Percentiles rank a stretch among this genome's conserved stretches.
Evolutionary conservation across 2,888 invertebrate genomes (phyloP).

Genomic region (Cheilosia scutellata): DNA sequence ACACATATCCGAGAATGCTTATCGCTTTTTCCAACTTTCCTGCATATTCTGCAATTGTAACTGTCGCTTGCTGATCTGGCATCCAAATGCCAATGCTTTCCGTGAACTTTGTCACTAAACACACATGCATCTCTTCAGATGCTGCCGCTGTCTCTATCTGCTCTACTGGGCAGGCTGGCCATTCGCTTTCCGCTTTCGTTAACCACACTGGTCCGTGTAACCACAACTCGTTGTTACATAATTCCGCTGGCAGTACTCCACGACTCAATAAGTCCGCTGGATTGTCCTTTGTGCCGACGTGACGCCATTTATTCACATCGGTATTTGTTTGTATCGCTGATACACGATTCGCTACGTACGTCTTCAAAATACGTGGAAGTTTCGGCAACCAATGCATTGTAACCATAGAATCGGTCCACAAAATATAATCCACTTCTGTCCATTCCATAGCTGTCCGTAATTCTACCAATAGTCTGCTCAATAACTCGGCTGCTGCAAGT

Average conservation of each 20-base stretch:
- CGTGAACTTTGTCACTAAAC: too few species aligned
- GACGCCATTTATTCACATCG: neutral
- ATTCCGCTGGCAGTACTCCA: neutral
- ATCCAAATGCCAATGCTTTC: slow-evolving; percentile 8
- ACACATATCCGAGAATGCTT: slow-evolving; percentile 6
- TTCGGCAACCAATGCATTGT: slow-evolving; percentile 19
- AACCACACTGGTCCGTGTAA: slow-evolving; percentile 13
- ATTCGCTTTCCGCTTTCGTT: neutral
- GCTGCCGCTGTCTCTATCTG: neutral
- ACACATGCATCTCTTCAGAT: neutral
- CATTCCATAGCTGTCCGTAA: too few species aligned
- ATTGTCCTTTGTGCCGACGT: slow-evolving; percentile 35
- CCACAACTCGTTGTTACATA: slow-evolving; percentile 7
- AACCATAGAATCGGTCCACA: too few species aligned
- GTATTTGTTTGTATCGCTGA: slow-evolving; percentile 21
- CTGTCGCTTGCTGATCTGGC: neutral
- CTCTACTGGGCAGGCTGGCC: neutral
- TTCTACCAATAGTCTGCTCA: too few species aligned
- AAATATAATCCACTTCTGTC: too few species aligned
- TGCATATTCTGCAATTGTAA: neutral
- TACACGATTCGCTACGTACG: slow-evolving; percentile 22
- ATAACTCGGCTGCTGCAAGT: too few species aligned
- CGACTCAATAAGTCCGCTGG: slow-evolving; percentile 48
- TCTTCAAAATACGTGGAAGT: slow-evolving; percentile 18
- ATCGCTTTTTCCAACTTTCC: neutral